These are phyloP conservation scores for Porphyrio hochstetteri DNA, from an alignment of 2,113 vertebrate genomes.

Conservation along the genomic window DNA sequence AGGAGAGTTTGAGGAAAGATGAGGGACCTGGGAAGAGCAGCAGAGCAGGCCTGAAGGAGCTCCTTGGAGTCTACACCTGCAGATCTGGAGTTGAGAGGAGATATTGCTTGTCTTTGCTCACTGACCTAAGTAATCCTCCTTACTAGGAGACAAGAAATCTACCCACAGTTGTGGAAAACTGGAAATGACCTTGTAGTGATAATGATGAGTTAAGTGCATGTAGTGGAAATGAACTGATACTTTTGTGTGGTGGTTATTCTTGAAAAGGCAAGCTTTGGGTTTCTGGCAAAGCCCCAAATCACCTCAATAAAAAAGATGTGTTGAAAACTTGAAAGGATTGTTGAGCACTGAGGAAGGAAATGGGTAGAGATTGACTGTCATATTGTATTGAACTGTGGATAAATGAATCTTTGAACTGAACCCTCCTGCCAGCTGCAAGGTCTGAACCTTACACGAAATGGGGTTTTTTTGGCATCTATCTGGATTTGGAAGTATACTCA, in stretches of 20 bases:
- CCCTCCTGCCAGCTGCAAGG: background rate
- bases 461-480: background rate
- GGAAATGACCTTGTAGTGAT: background rate
- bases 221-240: background rate
- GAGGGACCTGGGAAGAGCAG: background rate
- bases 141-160: background rate
- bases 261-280: background rate
- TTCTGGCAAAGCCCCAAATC: background rate
- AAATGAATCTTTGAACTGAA: conserved; percentile 4
- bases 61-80: background rate
- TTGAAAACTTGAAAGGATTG: background rate
- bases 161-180: background rate
- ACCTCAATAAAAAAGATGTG: background rate
- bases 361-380: background rate
- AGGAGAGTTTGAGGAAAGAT: background rate
- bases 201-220: background rate
- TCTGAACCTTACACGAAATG: background rate
- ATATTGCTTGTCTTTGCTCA: background rate
- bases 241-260: background rate
- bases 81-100: background rate
- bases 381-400: background rate
- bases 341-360: background rate
- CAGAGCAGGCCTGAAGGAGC: background rate
- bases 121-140: background rate
- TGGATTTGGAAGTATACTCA: background rate